Evolutionary conservation across 2,797 vertebrate species (phyloP), one percentile per base, ranked within the genome.

Genomic region (Moxostoma hubbsi): DNA sequence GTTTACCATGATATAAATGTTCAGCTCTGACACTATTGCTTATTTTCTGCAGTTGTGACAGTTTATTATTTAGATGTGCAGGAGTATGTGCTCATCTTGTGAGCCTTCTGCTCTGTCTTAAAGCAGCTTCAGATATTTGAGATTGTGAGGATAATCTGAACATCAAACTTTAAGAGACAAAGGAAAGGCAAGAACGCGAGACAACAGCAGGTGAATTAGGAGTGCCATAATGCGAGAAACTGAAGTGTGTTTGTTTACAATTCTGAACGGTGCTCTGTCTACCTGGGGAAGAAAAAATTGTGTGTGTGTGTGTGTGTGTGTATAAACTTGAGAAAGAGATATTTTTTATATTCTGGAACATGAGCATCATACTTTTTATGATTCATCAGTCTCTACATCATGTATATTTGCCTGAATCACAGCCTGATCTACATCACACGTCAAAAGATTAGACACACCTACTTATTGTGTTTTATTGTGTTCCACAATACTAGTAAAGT

Each of bases 221-320:
- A 43, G 72, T 71, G 82, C 85, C 89, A 81, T 64, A 85, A 89
- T 87, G 89, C 74, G 90, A 81, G 86, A 81, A 86, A 88, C 50
- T 59, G n/a, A 66, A 73, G 71, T 49, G 58, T 78, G 79, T 74
- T 81, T 75, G 71, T 81, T 77, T 83, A 73, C 68, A 47, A 75
- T 75, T 65, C 81, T 53, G 45, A 47, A 54, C 43, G 65, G 75
- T 54, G 57, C 77, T 75, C 67, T 59, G 24, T 66, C 66, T 58
- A 54, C 62, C 47, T 58, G 46, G 59, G 24, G 62, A 51, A 68
- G 57, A 77, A 82, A 82, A 4, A 67, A 82, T 58, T 53, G 66
- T 76, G 24, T 0, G n/a, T 70, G 47, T 63, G 72, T 69, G 24
- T 8, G 43, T 43, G 8, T 63, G 36, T 54, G 65, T 54, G 72